phyloP scores from a whole-genome alignment of 1,140 invertebrate species.

The Heliconius melpomene region DNA sequence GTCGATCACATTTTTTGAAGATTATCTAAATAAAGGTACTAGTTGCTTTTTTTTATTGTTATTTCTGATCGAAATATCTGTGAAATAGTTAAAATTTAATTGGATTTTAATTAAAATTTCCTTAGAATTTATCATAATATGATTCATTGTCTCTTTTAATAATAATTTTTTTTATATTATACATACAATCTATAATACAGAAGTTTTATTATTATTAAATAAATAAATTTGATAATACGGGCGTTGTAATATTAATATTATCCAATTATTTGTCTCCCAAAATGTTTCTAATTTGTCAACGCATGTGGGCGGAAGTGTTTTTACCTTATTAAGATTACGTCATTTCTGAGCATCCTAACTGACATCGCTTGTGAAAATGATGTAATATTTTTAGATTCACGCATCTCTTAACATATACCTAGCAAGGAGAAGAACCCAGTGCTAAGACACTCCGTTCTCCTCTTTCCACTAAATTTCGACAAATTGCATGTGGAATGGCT shows the following conservation, averaged over 20 bases:
- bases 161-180: neutral
- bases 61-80: neutral
- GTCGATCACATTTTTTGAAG: neutral
- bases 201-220: neutral
- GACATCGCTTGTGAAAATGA: neutral
- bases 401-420: neutral
- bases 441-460: neutral
- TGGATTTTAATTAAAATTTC: too few relatives aligned
- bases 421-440: neutral
- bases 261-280: neutral
- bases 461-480: neutral
- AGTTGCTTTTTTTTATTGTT: neutral
- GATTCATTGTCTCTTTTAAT: too few relatives aligned
- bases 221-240: neutral
- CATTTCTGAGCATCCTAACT: neutral
- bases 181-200: neutral
- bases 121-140: too few relatives aligned
- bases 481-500: too few relatives aligned
- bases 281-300: neutral
- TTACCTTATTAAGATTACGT: conserved; percentile 7
- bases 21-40: neutral
- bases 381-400: neutral
- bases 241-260: neutral
- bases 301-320: conserved; percentile 8
- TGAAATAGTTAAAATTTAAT: neutral